These are phyloP conservation scores for Amphibalanus amphitrite DNA, from an alignment of 1,140 invertebrate species.

Conservation along the genomic window DNA sequence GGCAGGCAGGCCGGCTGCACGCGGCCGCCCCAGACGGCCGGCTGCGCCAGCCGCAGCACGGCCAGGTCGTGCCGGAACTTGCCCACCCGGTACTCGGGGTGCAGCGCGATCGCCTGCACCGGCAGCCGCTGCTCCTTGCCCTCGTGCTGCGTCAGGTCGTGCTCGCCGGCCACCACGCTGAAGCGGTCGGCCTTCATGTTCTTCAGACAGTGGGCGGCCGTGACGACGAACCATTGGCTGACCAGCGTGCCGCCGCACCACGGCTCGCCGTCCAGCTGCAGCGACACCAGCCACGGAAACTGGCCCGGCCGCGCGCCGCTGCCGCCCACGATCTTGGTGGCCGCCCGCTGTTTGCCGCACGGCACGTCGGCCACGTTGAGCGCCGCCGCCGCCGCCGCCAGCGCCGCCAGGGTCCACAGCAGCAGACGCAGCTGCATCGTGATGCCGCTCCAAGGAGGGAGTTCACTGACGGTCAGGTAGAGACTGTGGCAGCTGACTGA, in stretches of 20 bases:
- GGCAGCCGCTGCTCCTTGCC: constrained; percentile 26
- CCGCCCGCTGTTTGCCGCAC: neutral
- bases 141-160: constrained; percentile 23
- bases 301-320: neutral
- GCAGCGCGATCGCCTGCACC: constrained; percentile 26
- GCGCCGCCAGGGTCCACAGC: too few species aligned
- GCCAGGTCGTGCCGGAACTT: constrained; percentile 2
- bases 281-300: constrained; percentile 12
- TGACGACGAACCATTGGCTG: constrained; percentile 36
- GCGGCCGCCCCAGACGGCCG: neutral
- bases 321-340: constrained; percentile 2
- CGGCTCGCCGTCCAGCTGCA: constrained; percentile 3
- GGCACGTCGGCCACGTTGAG: neutral
- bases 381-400: too few species aligned
- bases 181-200: constrained; percentile 10
- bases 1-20: constrained; percentile 7
- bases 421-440: too few species aligned
- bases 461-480: neutral
- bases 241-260: constrained; percentile 37
- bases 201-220: constrained; percentile 33
- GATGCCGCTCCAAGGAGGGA: neutral
- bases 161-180: constrained; percentile 23
- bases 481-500: neutral
- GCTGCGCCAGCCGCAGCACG: neutral
- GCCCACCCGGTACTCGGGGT: constrained; percentile 26